Base-by-base conservation (phyloP, 2,797 vertebrate genomes). In the Chaenodraco wilsoni region DNA sequence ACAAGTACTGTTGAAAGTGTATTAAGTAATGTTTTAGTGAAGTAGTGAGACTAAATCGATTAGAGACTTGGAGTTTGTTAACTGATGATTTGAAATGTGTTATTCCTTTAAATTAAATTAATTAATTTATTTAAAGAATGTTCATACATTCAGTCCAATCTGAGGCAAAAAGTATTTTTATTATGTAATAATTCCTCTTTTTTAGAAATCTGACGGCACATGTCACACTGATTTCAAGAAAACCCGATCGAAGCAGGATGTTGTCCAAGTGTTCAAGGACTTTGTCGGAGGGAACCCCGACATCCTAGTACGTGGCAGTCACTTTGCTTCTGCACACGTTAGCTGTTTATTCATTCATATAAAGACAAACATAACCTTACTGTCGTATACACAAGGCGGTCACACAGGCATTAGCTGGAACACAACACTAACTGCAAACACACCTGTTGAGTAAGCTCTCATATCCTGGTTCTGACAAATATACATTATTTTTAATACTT, bases 221-320 rank as follows among this genome's bases (percentile, higher is more conserved):
- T 99, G 98, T 89, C 96, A 95, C 77, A 99, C 97, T 3, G 96
- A 97, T 93, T 99, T 99, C 94, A 99, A 99, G 94, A 99, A 96
- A 75, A 99, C 97, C 0, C 93, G 95, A 68, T 97, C 93, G 50
- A 91, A 92, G 85, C 96, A 97, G 70, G 96, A 99, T 74, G 95
- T 99, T 90, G 93, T 93, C 19, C 92, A 95, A 13, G 95, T 97
- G 86, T 97, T 99, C 83, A 90, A 87, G 70, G 96, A 97, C 82
- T 99, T 98, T 82, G 95, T 97, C 54, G 95, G 92, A 73, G 96
- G 94, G 51, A 95, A 97, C 81, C 89, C 84, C 40, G 89, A 89
- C 90, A 96, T 97, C 81, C 84, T 97, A 85, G 98, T 99, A 94
- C 82, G 96, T 92, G 62, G 50, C 70, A 70, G 15, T n/a, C 31